Conservation (phyloP, 2,113 vertebrate genomes). For the Patagioenas fasciata region DNA sequence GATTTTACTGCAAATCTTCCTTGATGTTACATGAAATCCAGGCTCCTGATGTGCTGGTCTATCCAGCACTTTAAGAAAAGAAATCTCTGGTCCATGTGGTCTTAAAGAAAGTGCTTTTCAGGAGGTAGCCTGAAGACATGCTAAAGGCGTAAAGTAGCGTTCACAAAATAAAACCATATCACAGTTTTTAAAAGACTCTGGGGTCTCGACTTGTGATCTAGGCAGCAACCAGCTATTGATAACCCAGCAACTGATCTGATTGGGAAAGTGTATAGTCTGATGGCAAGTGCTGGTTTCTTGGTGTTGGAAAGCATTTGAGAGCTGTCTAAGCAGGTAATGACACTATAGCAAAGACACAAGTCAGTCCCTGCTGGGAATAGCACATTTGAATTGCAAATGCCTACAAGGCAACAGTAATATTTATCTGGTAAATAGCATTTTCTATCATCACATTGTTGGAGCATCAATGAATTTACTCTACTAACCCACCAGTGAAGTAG, state of each 20-base stretch:
- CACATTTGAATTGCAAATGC: not conserved
- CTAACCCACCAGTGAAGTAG: not conserved
- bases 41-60: not conserved
- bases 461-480: not conserved
- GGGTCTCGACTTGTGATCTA: not conserved
- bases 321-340: not conserved
- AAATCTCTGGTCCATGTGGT: not conserved
- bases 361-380: not conserved
- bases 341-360: not conserved
- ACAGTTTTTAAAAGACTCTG: not conserved
- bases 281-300: not conserved
- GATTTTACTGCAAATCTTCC: constrained; percentile 17
- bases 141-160: not conserved
- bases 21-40: not conserved
- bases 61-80: not conserved
- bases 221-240: not conserved
- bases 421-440: not conserved
- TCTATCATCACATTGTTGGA: not conserved
- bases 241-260: not conserved
- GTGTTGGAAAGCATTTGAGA: not conserved
- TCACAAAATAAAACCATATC: not conserved
- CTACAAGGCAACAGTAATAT: not conserved
- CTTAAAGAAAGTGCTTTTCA: not conserved
- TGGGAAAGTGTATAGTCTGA: not conserved
- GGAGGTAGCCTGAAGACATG: not conserved